A percentile compares a stretch with the other conserved stretches of the same genome.
phyloP scores from a whole-genome alignment of 2,797 vertebrate genomes.

The Sternotherus odoratus region DNA sequence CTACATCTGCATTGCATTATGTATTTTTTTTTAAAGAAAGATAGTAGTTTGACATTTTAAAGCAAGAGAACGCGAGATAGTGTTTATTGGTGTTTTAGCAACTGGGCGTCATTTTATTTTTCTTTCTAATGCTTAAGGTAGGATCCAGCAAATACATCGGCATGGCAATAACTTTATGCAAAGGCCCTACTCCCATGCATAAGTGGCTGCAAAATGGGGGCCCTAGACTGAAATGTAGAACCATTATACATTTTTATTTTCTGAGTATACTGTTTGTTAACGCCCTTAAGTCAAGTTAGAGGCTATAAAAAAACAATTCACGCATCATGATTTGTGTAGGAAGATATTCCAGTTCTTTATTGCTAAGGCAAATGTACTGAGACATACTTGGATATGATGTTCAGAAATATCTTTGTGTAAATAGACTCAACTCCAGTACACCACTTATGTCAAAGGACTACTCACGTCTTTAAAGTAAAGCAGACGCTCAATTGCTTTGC shows the following conservation, averaged over 20 bases:
- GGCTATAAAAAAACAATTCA: conserved; percentile 47
- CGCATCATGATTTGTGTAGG: conserved; percentile 61
- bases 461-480: neutral
- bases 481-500: neutral
- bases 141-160: neutral
- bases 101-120: conserved; percentile 21
- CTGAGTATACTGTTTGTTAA: conserved; percentile 13
- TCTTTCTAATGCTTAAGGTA: neutral
- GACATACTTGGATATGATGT: conserved; percentile 26
- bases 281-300: neutral
- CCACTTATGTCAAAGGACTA: conserved; percentile 10
- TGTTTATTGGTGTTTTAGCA: conserved; percentile 10
- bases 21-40: neutral
- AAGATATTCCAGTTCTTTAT: conserved; percentile 8
- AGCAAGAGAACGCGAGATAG: conserved; percentile 13
- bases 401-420: conserved; percentile 22
- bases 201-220: neutral
- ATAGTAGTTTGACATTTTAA: neutral
- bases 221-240: neutral
- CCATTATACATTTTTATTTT: neutral
- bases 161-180: neutral
- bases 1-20: neutral
- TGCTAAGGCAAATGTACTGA: conserved; percentile 36
- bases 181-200: neutral
- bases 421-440: conserved; percentile 49